Evolutionary conservation across 2,113 vertebrate genomes (phyloP).

Genomic region (Ivindomyrus marchei): DNA sequence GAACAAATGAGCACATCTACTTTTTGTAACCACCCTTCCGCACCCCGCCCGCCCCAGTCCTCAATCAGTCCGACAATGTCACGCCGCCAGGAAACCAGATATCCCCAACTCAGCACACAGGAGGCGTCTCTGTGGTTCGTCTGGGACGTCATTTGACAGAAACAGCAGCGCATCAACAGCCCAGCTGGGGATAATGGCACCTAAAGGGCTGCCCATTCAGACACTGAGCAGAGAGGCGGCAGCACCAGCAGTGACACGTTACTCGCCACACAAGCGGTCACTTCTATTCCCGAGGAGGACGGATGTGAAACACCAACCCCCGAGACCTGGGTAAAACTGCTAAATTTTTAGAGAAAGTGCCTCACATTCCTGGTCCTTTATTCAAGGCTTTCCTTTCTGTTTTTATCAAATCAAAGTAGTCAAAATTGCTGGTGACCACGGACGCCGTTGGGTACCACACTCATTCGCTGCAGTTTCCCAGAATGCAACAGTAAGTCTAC

Average conservation of each 20-base stretch:
- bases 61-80: not conserved
- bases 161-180: not conserved
- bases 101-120: not conserved
- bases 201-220: not conserved
- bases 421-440: not conserved
- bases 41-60: not conserved
- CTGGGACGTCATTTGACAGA: not conserved
- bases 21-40: not conserved
- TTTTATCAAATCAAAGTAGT: not conserved
- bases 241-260: not conserved
- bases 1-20: slow-evolving; percentile 12
- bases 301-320: not conserved
- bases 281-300: not conserved
- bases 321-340: not conserved
- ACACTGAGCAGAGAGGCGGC: not conserved
- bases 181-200: not conserved
- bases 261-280: not conserved
- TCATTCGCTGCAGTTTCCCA: not conserved
- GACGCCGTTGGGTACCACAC: not conserved
- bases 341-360: not conserved
- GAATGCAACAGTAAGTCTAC: not conserved
- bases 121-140: not conserved
- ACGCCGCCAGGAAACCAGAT: not conserved
- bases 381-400: not conserved
- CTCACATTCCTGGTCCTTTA: not conserved